Base-by-base conservation (phyloP, 2,888 invertebrate species). In the Trichopria drosophilae region DNA sequence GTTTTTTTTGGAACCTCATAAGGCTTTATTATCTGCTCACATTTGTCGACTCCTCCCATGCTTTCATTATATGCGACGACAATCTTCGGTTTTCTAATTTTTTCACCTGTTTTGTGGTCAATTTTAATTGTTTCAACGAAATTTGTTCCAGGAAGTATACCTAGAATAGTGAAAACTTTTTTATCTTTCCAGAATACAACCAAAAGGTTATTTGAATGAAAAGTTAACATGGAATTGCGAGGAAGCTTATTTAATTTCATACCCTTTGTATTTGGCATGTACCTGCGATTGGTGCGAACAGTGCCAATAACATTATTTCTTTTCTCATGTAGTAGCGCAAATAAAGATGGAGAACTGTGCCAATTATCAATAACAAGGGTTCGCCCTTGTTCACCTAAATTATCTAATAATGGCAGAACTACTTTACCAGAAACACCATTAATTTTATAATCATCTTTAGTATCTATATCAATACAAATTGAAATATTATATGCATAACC, bases 401-500 rank as follows among this genome's bases (percentile, higher is more conserved):
- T 10, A 15, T 15, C 19, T 10, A 35, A 6, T 10, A 35, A 35
- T 6, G 5, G n/a, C 16, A 35, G 4, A 18, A 35, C 13, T 6
- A 12, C 13, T 35, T 35, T 35, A 5, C 35, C 35, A 4, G 35
- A 35, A 5, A 35, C 35, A 6, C 35, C 35, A 35, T 16, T 15
- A 4, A 35, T 18, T 35, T 19, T 15, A 35, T 16, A 16, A n/a
- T 35, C 35, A 19, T 35, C 5, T 18, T 35, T 13, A 4, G 35
- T 13, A 35, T 35, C 35, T 35, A 16, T 35, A 16, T 18, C 35
- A 6, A 10, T 13, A 19, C 18, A 35, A 35, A 35, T 13, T 35
- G 16, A 18, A 5, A 13, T 4, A 35, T 35, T 35, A 35, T 35
- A 35, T 5, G 18, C 18, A 10, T 35, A 35, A 4, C 35, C 35